Base-by-base conservation (phyloP, 2,797 vertebrate genomes). In the Meriones psammophilus region DNA sequence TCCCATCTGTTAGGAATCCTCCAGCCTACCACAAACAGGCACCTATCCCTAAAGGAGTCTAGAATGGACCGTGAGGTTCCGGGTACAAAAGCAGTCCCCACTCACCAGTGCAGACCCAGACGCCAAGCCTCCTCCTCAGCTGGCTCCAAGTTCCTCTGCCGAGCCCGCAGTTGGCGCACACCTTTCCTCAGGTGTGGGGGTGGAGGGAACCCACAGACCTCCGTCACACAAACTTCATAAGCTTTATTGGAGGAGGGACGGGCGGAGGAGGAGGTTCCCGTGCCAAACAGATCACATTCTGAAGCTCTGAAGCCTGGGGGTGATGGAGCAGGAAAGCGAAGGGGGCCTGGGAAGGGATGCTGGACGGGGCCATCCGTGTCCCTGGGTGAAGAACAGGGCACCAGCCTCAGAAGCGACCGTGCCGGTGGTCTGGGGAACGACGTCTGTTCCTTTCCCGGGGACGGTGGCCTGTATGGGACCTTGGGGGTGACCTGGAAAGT, bases 341-440 rank as follows among this genome's bases (percentile, higher is more conserved):
- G 50, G 56, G 42, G 39, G 36, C 66, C 80, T 68, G 69, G 50
- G 50, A 42, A 92, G 17, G 33, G 42, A 24, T 83, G 60, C 78
- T 92, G 46, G 89, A 42, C 15, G 86, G 77, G 68, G 83, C 78
- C 42, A 36, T 71, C 60, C 86, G 26, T 77, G 60, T 68, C 78
- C 46, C 39, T 64, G 17, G 39, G 10, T 42, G 17, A 68, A 69
- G 33, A 36, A 17, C 66, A 93, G 42, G 18, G 28, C 54, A 17
- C 56, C 58, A 68, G 56, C 66, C 91, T 98, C 93, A 97, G 78
- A 97, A 98, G 79, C 58, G 54, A 26, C 96, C 95, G n/a, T 97
- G 96, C n/a, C n/a, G 33, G 71, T 97, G 94, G 88, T 97, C 89
- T n/a, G 96, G 93, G 15, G 94, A 97, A 80, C 8, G 36, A 9